Base-by-base conservation (phyloP, 2,888 invertebrate genomes). In the Strigamia maritima region DNA sequence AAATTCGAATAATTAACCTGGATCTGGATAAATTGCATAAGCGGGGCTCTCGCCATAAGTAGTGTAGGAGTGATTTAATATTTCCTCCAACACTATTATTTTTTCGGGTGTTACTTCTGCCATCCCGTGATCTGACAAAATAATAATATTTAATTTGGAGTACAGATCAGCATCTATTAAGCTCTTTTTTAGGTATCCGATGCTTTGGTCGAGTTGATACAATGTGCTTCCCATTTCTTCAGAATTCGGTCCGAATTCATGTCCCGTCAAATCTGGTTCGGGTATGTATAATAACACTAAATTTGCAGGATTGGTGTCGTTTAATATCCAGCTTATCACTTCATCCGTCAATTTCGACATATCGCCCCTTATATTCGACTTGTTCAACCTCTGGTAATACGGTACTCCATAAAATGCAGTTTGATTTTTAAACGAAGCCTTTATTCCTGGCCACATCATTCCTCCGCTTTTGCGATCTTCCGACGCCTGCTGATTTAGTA, bases 71-170 rank as follows among this genome's bases (percentile, higher is more conserved):
- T 80, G 84, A 80, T 86, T 86, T 44, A 90, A 84, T 82, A 88
- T 88, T 38, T 87, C 85, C 0, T 88, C 88, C 26, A 90, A 84
- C 84, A 90, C 88, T 44, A 91, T 88, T 82, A 90, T 88, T 81
- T 87, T 85, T 4, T 87, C 84, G 19, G 87, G 85, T 0, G 85
- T 88, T 0, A 91, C 90, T 31, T 87, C 85, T 1, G 88, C 84
- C 90, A 92, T 91, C 19, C 93, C 93, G 85, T 93, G 93, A 85
- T 93, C 92, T 85, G 92, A 92, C 70, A 92, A 85, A 81, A 92
- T 88, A 79, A 93, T 88, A 0, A 93, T 87, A 84, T 92, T 91
- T 0, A 90, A 87, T 81, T 87, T 87, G 35, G 89, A 86, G 6
- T 85, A 83, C 76, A 92, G 84, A 26, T 88, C 86, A 80, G 87